Conservation (phyloP, 2,888 invertebrate species). For the Eupithecia pulchellata region DNA sequence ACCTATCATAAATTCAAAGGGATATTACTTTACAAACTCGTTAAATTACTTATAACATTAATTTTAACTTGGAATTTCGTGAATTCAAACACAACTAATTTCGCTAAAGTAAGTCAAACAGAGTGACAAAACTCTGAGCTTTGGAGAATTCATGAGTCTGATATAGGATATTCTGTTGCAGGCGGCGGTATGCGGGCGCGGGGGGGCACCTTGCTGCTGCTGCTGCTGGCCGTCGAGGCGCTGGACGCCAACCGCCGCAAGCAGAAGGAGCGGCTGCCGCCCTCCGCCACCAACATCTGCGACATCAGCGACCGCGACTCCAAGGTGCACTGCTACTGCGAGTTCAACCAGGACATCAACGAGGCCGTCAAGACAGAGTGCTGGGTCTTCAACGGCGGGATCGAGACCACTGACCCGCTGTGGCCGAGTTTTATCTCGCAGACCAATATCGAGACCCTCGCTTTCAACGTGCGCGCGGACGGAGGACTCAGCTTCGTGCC, state of each 20-base stretch:
- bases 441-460: slow-evolving; percentile 88
- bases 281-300: slow-evolving; percentile 80
- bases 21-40: slow-evolving; percentile 21
- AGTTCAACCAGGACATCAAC: slow-evolving; percentile 81
- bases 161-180: slow-evolving; percentile 64
- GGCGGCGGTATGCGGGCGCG: slow-evolving; percentile 83
- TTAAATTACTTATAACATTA: slow-evolving; percentile 24
- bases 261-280: slow-evolving; percentile 72
- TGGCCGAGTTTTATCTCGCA: slow-evolving; percentile 91
- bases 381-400: slow-evolving; percentile 89
- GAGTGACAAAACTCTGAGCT: slow-evolving; percentile 33
- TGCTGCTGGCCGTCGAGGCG: slow-evolving; percentile 80
- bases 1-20: slow-evolving; percentile 11
- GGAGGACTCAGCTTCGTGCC: slow-evolving; percentile 90
- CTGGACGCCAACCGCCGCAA: slow-evolving; percentile 77
- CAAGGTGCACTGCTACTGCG: slow-evolving; percentile 89
- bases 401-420: slow-evolving; percentile 87
- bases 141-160: slow-evolving; percentile 36
- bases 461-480: slow-evolving; percentile 89
- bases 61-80: slow-evolving; percentile 26
- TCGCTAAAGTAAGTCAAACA: slow-evolving; percentile 36
- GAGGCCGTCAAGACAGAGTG: slow-evolving; percentile 90
- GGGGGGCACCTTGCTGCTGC: slow-evolving; percentile 80
- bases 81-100: slow-evolving; percentile 35
- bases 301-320: slow-evolving; percentile 83